Conservation (phyloP, 2,113 vertebrate genomes). For the Sinocyclocheilus anophthalmus region DNA sequence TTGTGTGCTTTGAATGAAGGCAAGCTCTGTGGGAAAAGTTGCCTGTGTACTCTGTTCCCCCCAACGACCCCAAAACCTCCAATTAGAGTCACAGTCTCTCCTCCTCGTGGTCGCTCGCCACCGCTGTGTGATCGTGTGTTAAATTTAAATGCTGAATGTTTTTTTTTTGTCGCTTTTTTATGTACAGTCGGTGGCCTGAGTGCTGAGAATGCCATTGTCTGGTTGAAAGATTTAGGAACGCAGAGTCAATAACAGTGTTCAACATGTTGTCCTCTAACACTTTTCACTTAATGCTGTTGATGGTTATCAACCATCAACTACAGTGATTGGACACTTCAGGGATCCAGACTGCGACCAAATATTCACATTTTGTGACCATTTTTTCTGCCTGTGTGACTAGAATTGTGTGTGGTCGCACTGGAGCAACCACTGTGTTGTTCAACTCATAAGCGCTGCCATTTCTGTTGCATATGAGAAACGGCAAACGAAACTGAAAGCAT, state of each 20-base stretch:
- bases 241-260: neutral
- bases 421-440: too few relatives aligned
- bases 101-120: conserved; percentile 48
- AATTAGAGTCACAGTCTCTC: conserved; percentile 70
- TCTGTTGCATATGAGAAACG: too few relatives aligned
- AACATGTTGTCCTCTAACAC: neutral
- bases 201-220: conserved; percentile 45
- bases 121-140: conserved; percentile 55
- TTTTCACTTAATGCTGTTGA: neutral
- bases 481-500: too few relatives aligned
- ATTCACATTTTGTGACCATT: too few relatives aligned
- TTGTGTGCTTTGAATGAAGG: conserved; percentile 67
- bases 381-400: too few relatives aligned
- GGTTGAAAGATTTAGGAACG: neutral
- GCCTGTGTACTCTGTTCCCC: conserved; percentile 60
- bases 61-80: conserved; percentile 67
- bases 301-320: neutral
- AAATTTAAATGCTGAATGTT: conserved; percentile 73
- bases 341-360: too few relatives aligned
- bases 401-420: too few relatives aligned
- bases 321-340: too few relatives aligned
- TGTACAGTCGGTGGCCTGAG: conserved; percentile 52
- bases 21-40: conserved; percentile 60
- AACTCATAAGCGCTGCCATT: too few relatives aligned
- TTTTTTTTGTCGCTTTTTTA: conserved; percentile 73